A percentile compares a stretch with the other conserved stretches of the same genome.
Conservation (phyloP, 2,113 vertebrate species). For the Lepus timidus region DNA sequence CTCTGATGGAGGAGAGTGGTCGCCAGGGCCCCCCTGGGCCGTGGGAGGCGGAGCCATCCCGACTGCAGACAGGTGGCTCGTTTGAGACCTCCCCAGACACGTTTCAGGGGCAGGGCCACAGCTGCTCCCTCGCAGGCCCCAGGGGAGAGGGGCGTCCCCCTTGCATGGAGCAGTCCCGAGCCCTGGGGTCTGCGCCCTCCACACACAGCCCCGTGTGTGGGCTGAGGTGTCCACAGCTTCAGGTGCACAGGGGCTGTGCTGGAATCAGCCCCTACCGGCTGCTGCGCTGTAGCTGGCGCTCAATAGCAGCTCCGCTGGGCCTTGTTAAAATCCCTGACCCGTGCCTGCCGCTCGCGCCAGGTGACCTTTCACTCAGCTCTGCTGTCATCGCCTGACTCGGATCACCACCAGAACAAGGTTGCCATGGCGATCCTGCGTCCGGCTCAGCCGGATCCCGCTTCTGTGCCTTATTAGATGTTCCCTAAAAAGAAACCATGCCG, state of each 20-base stretch:
- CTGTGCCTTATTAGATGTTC: conserved; percentile 88
- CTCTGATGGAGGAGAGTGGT: too few relatives aligned
- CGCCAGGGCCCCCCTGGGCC: too few relatives aligned
- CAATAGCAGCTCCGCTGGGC: conserved; percentile 83
- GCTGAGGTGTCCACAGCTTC: not conserved
- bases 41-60: too few relatives aligned
- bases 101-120: not conserved
- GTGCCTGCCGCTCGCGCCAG: conserved; percentile 83
- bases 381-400: conserved; percentile 87
- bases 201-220: too few relatives aligned
- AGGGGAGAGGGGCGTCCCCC: not conserved
- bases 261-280: not conserved
- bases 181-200: too few relatives aligned
- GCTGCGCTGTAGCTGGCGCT: conserved; percentile 71
- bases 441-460: conserved; percentile 76
- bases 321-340: conserved; percentile 88
- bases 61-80: not conserved
- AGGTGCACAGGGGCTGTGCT: not conserved
- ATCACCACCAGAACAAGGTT: conserved; percentile 89
- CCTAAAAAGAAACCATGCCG: conserved; percentile 71
- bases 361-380: conserved; percentile 88
- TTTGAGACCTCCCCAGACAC: not conserved
- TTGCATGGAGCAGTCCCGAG: fast-evolving
- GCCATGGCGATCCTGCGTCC: conserved; percentile 87
- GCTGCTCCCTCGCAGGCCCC: not conserved